These are phyloP conservation scores for Lasioglossum vierecki DNA, from an alignment of 2,888 invertebrate species.

Conservation along the genomic window DNA sequence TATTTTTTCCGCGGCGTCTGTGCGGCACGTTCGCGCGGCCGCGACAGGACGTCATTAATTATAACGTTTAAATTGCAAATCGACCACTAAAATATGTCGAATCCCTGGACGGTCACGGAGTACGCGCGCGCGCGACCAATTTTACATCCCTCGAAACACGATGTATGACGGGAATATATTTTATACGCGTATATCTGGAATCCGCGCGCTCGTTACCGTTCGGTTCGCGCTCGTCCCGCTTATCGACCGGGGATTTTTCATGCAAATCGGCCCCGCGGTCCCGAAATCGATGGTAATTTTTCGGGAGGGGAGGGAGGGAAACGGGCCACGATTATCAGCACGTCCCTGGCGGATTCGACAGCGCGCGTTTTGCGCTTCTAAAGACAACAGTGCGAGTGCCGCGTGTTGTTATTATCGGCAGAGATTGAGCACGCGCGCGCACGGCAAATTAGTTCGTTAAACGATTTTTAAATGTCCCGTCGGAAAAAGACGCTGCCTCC, in stretches of 20 bases:
- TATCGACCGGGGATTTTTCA: slow-evolving; percentile 67
- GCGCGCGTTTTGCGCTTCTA: neutral
- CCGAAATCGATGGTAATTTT: slow-evolving; percentile 76
- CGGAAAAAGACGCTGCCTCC: slow-evolving; percentile 9
- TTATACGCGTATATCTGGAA: slow-evolving; percentile 45
- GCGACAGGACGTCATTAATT: slow-evolving; percentile 71
- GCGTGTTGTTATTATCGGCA: neutral
- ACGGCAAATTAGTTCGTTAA: slow-evolving; percentile 8
- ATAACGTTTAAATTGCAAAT: slow-evolving; percentile 78
- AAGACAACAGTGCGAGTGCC: neutral
- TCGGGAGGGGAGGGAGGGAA: slow-evolving; percentile 35
- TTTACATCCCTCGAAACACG: slow-evolving; percentile 37
- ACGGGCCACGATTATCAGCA: slow-evolving; percentile 63
- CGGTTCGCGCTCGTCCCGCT: slow-evolving; percentile 14
- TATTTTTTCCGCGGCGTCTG: slow-evolving; percentile 22
- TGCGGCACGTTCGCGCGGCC: slow-evolving; percentile 30
- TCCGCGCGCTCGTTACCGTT: slow-evolving; percentile 27
- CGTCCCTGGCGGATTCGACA: slow-evolving; percentile 27
- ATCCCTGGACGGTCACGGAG: slow-evolving; percentile 62
- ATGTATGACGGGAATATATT: slow-evolving; percentile 58
- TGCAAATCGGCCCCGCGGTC: slow-evolving; percentile 65
- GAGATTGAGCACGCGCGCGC: neutral
- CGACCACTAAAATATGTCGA: slow-evolving; percentile 74
- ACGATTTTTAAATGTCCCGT: neutral
- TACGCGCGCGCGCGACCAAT: slow-evolving; percentile 20